Percentiles rank a stretch among this genome's conserved stretches.
Evolutionary conservation across 2,888 invertebrate genomes (phyloP).

Genomic region (Omphaloscelis lunosa): DNA sequence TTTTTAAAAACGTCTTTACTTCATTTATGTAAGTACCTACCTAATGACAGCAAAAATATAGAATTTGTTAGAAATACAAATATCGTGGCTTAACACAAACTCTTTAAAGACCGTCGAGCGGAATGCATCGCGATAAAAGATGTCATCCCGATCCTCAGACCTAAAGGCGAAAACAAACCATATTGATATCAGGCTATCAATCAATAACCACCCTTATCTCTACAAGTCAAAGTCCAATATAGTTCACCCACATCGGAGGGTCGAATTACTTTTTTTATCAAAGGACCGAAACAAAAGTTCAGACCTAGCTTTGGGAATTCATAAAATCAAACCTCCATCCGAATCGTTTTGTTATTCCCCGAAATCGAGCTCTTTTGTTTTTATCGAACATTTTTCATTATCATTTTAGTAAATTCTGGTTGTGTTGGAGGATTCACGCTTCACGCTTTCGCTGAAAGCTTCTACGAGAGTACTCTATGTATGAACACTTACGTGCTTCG

Average conservation of each 20-base stretch:
- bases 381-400: conserved; percentile 64
- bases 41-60: conserved; percentile 19
- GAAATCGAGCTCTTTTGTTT: conserved; percentile 78
- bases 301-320: conserved; percentile 89
- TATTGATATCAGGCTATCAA: conserved; percentile 64
- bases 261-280: conserved; percentile 79
- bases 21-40: background rate
- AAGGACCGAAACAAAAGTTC: conserved; percentile 83
- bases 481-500: conserved; percentile 48
- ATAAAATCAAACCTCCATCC: conserved; percentile 85
- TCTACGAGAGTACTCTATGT: conserved; percentile 41
- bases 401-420: conserved; percentile 61
- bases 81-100: conserved; percentile 78
- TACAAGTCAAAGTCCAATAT: conserved; percentile 74
- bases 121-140: conserved; percentile 90
- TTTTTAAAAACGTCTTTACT: background rate
- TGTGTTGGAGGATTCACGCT: conserved; percentile 44
- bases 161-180: conserved; percentile 81
- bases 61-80: conserved; percentile 53
- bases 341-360: conserved; percentile 82
- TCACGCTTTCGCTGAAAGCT: conserved; percentile 40
- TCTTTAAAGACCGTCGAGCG: conserved; percentile 81
- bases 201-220: conserved; percentile 73
- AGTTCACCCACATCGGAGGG: conserved; percentile 46
- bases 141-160: conserved; percentile 88